phyloP scores from a whole-genome alignment of 2,113 vertebrate species.

The Atrichornis clamosus region DNA sequence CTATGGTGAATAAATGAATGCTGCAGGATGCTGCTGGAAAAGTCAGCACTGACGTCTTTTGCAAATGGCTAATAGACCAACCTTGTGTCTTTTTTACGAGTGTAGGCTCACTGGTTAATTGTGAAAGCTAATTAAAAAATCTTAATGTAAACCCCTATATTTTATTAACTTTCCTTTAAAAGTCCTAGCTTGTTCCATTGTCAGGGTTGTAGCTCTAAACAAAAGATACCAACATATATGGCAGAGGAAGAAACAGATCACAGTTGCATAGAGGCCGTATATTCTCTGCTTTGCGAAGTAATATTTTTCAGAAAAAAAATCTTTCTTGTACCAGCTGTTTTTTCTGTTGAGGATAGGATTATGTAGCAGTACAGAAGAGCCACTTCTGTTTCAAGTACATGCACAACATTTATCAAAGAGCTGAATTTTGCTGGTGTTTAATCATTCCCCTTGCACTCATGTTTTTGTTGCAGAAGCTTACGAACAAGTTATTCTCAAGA shows the following conservation, averaged over 20 bases:
- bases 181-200: background rate
- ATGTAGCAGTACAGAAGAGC: background rate
- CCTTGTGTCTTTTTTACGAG: background rate
- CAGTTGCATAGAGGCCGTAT: background rate
- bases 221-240: background rate
- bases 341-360: background rate
- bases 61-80: slow-evolving; percentile 31
- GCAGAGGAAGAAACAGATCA: background rate
- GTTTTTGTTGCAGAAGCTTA: background rate
- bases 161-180: background rate
- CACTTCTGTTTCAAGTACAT: background rate
- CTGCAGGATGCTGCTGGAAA: slow-evolving; percentile 54
- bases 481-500: background rate
- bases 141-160: background rate
- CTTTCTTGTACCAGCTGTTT: background rate
- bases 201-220: background rate
- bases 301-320: background rate
- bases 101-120: slow-evolving; percentile 1
- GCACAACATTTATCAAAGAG: background rate
- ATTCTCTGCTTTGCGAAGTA: background rate
- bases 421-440: background rate
- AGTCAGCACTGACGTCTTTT: slow-evolving; percentile 67
- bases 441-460: background rate
- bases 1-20: slow-evolving; percentile 78
- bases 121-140: slow-evolving; percentile 33